phyloP scores from a whole-genome alignment of 92 coral and sea anemone species.

The Scolanthus callimorphus region DNA sequence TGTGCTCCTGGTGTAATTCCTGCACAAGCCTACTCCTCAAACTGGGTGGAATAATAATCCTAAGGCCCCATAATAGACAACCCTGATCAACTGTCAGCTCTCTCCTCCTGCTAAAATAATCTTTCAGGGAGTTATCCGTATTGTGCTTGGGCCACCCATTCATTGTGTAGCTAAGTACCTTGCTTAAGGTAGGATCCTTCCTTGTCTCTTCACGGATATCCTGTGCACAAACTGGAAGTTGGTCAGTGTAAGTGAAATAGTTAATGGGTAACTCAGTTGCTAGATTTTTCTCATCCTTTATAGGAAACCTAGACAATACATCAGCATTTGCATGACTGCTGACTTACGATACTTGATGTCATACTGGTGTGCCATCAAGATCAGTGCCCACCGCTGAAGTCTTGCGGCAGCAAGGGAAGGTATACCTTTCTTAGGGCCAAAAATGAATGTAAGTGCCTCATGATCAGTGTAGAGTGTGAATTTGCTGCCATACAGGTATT shows the following conservation, averaged over 20 bases:
- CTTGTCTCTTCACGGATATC: constrained; percentile 37
- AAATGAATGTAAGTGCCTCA: constrained; percentile 22
- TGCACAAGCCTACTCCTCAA: constrained; percentile 15
- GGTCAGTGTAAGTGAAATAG: constrained; percentile 16
- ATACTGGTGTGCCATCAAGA: constrained; percentile 49
- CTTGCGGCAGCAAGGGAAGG: constrained; percentile 53
- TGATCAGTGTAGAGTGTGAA: constrained; percentile 34
- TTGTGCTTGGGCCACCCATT: constrained; percentile 43
- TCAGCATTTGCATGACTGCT: constrained; percentile 32
- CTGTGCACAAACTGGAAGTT: constrained; percentile 25
- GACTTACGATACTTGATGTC: constrained; percentile 28
- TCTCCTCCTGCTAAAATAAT: constrained; percentile 22
- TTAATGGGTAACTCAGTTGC: constrained; percentile 13
- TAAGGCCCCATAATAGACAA: constrained; percentile 39
- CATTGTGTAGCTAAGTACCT: constrained; percentile 22
- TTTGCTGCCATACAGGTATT: constrained; percentile 21
- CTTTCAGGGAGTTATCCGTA: constrained; percentile 21
- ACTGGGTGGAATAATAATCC: constrained; percentile 30
- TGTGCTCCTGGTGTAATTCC: constrained; percentile 35
- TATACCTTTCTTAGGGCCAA: constrained; percentile 40
- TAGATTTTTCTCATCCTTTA: constrained; percentile 11
- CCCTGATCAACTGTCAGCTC: constrained; percentile 33
- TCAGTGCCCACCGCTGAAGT: constrained; percentile 41
- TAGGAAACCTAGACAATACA: constrained; percentile 25
- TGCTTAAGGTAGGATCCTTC: constrained; percentile 31